These are phyloP conservation scores for Uropetala carovei DNA, from an alignment of 2,888 invertebrate genomes.

Conservation along the genomic window DNA sequence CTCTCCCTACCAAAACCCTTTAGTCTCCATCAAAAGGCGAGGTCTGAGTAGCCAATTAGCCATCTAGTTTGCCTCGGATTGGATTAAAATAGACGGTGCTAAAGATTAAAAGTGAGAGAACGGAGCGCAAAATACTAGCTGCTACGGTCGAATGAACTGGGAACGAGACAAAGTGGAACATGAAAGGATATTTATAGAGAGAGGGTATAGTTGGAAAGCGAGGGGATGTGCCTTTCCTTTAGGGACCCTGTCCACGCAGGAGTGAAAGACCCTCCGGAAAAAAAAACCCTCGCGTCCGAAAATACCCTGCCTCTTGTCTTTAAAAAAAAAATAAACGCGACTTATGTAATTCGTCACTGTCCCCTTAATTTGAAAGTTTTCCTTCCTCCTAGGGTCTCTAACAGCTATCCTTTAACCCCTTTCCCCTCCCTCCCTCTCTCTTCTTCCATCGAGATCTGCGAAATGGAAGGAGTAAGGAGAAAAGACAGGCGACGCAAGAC, in stretches of 20 bases:
- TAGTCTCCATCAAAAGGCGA: too few relatives aligned
- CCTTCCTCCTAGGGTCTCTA: background rate
- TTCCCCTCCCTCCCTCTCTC: background rate
- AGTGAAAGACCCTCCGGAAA: too few relatives aligned
- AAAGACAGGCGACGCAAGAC: background rate
- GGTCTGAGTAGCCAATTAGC: too few relatives aligned
- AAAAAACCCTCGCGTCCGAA: background rate
- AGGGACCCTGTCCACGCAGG: background rate
- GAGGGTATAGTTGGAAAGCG: background rate
- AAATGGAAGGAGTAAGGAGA: background rate
- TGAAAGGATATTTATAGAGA: background rate
- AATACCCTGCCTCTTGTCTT: background rate
- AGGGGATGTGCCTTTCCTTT: background rate
- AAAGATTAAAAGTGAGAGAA: too few relatives aligned
- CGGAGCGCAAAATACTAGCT: too few relatives aligned
- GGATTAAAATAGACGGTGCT: too few relatives aligned
- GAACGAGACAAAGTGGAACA: background rate
- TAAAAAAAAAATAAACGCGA: background rate
- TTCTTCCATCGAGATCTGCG: background rate
- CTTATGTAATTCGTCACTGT: conserved; percentile 46
- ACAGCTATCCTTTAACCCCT: background rate
- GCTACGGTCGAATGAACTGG: background rate
- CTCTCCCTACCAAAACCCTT: too few relatives aligned
- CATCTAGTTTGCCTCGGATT: too few relatives aligned
- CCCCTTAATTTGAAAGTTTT: conserved; percentile 46